A percentile compares a stretch with the other conserved stretches of the same genome.
Evolutionary conservation across 2,888 invertebrate genomes (phyloP).

Genomic region (Ptychoptera albimana): DNA sequence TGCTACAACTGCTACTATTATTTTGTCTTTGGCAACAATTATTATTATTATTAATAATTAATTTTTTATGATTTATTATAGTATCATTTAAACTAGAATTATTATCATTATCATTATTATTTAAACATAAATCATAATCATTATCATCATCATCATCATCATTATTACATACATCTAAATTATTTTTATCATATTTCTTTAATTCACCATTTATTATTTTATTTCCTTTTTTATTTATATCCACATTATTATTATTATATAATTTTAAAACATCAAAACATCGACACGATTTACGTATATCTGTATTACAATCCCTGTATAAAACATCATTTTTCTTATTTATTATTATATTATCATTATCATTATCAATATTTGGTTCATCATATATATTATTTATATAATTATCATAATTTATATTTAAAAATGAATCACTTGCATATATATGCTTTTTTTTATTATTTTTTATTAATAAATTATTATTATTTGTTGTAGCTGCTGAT

Average conservation of each 20-base stretch:
- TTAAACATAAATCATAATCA: background rate
- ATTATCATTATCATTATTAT: slow-evolving; percentile 1
- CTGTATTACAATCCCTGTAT: too few relatives aligned
- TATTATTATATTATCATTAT: background rate
- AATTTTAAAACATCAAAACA: too few relatives aligned
- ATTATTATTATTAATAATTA: background rate
- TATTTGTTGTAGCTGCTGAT: background rate
- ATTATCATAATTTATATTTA: slow-evolving; percentile 14
- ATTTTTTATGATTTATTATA: background rate
- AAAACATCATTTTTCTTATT: background rate
- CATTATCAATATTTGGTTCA: slow-evolving; percentile 20
- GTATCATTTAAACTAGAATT: background rate
- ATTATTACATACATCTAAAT: background rate
- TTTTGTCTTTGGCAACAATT: background rate
- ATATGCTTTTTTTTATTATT: slow-evolving; percentile 20
- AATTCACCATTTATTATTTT: background rate
- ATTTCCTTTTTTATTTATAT: background rate
- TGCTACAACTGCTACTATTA: background rate
- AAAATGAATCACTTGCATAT: slow-evolving; percentile 28
- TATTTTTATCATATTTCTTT: background rate
- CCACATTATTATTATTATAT: background rate
- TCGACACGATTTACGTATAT: too few relatives aligned
- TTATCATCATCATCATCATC: background rate
- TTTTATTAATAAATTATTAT: background rate
- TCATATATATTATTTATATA: slow-evolving; percentile 27